These are phyloP conservation scores for Pelmatolapia mariae DNA, from an alignment of 2,113 vertebrate genomes.

Conservation along the genomic window DNA sequence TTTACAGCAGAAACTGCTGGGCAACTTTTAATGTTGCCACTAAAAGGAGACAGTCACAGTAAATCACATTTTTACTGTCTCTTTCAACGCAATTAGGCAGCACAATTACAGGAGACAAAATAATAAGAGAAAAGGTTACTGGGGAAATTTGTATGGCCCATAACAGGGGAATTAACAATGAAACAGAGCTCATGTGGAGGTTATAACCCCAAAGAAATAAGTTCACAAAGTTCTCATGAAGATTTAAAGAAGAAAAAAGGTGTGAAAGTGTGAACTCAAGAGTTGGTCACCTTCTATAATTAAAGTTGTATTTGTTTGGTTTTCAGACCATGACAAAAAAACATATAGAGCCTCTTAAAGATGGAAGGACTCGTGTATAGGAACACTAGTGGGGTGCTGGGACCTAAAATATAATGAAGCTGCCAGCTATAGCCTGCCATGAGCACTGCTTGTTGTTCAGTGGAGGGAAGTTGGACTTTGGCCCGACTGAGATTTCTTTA, in stretches of 20 bases:
- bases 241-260: neutral
- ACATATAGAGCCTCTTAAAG: neutral
- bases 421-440: neutral
- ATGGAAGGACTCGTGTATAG: accelerated
- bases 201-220: neutral
- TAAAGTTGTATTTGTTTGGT: neutral
- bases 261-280: neutral
- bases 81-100: neutral
- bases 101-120: neutral
- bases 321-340: neutral
- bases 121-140: neutral
- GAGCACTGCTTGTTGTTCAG: neutral
- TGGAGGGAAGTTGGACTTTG: neutral
- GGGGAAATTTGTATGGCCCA: neutral
- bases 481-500: neutral
- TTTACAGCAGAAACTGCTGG: neutral
- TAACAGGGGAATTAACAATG: neutral
- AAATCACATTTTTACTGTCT: neutral
- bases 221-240: neutral
- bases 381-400: neutral
- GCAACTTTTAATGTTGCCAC: neutral
- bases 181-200: neutral
- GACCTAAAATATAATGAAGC: neutral
- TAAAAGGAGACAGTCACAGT: neutral
- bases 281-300: neutral